These are phyloP conservation scores for Bufo bufo DNA, from an alignment of 2,113 vertebrate species.

Conservation along the genomic window DNA sequence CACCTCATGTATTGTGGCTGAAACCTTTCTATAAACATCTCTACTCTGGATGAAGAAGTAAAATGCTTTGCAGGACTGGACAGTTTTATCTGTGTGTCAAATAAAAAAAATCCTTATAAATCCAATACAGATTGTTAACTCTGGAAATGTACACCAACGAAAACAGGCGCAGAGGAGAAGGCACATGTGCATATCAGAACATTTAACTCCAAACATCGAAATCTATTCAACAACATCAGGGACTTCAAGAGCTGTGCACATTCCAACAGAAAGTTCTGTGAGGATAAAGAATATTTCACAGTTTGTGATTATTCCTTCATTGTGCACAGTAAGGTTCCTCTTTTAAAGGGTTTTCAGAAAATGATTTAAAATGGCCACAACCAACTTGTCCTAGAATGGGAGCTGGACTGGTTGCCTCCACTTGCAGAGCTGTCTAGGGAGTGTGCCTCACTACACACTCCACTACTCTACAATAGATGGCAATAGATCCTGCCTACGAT, in stretches of 20 bases:
- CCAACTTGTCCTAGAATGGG: too few relatives aligned
- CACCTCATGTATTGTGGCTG: constrained; percentile 20
- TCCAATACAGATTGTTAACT: constrained; percentile 36
- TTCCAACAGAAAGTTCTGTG: background rate
- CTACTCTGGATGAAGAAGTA: constrained; percentile 14
- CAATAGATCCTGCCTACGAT: too few relatives aligned
- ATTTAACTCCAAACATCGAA: constrained; percentile 10
- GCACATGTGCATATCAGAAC: constrained; percentile 31
- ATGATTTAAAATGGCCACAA: too few relatives aligned
- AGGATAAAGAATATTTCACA: background rate
- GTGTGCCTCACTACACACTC: too few relatives aligned
- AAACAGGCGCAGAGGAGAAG: constrained; percentile 5
- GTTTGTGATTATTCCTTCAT: background rate
- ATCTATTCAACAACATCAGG: background rate
- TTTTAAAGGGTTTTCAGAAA: too few relatives aligned
- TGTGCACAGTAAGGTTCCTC: background rate
- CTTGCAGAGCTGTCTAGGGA: too few relatives aligned
- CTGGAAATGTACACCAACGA: constrained; percentile 17
- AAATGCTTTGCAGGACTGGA: constrained; percentile 32
- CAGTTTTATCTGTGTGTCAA: constrained; percentile 28
- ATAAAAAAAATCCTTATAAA: constrained; percentile 32
- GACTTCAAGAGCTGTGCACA: background rate
- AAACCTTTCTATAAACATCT: constrained; percentile 33
- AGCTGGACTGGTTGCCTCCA: too few relatives aligned
- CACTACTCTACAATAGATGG: too few relatives aligned